Base-by-base conservation (phyloP, 2,797 vertebrate species). In the Serranus cabrilla region DNA sequence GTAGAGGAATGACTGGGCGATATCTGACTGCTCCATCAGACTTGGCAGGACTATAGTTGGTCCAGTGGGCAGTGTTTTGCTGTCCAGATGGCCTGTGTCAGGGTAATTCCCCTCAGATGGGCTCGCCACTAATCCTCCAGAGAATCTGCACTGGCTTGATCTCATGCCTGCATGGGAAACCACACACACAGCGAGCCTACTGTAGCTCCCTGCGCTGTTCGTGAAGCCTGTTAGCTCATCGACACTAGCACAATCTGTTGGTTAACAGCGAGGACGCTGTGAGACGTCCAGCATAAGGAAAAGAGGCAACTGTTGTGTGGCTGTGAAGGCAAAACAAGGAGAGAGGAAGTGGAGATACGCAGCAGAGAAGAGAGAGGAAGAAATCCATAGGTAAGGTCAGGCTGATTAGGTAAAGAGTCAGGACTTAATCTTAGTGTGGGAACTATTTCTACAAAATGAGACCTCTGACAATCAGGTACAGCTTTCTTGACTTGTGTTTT, bases 41-140 rank as follows among this genome's bases (percentile, higher is more conserved):
- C 43, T 54, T 74, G 60, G 27, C 76, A 31, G 70, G 46, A 70
- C 49, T n/a, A 20, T 23, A 50, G 62, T 37, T 62, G 71, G 60
- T 61, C 67, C 46, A 71, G 72, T 76, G 74, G 63, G 71, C 83
- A 73, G 31, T 73, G 76, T 65, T 76, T 67, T 69, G 49, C 70
- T 69, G 86, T 88, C 91, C 92, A 92, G 91, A 93, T 93, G 93
- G 92, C 80, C 80, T 72, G 34, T 66, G 86, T 87, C 75, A 42
- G 69, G 72, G 87, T 94, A 93, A 94, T 92, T 88, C 93, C 78
- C 82, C 71, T 78, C 81, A 87, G 87, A 81, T 76, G 80, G 78
- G 58, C 84, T 85, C 51, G 42, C 71, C 37, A 17, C 82, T 94
- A 94, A 94, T 93, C 92, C 91, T 58, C 57, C 68, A 83, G 81